Percentiles rank a stretch among this genome's conserved stretches.
Evolutionary conservation across 2,113 vertebrate species (phyloP).

Genomic region (Corythaeola cristata): DNA sequence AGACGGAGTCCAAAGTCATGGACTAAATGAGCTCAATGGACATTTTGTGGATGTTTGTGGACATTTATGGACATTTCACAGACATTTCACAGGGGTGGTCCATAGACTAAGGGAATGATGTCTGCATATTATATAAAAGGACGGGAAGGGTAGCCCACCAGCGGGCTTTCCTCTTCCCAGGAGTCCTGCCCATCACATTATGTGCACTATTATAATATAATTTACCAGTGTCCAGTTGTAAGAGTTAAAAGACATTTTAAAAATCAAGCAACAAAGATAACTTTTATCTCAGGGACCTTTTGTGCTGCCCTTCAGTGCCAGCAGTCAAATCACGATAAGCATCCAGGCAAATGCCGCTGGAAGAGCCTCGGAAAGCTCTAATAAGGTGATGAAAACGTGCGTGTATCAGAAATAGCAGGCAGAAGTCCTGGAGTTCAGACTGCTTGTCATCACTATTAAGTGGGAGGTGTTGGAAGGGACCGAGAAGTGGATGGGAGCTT

Average conservation of each 20-base stretch:
- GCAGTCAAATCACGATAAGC: neutral
- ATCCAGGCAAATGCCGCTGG: neutral
- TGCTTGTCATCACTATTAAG: neutral
- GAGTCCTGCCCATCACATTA: too few species aligned
- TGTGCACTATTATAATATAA: accelerated
- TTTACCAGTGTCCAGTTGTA: neutral
- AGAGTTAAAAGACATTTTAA: neutral
- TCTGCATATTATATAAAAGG: too few species aligned
- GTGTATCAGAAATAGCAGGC: neutral
- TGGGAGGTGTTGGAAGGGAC: neutral
- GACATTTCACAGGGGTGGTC: too few species aligned
- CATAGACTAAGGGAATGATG: too few species aligned
- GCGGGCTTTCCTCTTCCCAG: too few species aligned
- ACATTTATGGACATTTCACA: too few species aligned
- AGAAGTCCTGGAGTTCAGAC: neutral
- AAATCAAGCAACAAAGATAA: neutral
- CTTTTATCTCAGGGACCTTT: neutral
- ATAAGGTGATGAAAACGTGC: neutral
- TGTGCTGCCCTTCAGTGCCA: accelerated
- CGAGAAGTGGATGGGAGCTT: neutral
- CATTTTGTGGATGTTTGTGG: too few species aligned
- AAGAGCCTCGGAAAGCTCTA: neutral
- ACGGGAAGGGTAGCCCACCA: accelerated
- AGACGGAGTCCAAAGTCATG: too few species aligned
- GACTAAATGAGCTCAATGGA: too few species aligned